A percentile compares a stretch with the other conserved stretches of the same genome.
phyloP scores from a whole-genome alignment of 2,888 invertebrate species.

The Sphaerophoria taeniata region DNA sequence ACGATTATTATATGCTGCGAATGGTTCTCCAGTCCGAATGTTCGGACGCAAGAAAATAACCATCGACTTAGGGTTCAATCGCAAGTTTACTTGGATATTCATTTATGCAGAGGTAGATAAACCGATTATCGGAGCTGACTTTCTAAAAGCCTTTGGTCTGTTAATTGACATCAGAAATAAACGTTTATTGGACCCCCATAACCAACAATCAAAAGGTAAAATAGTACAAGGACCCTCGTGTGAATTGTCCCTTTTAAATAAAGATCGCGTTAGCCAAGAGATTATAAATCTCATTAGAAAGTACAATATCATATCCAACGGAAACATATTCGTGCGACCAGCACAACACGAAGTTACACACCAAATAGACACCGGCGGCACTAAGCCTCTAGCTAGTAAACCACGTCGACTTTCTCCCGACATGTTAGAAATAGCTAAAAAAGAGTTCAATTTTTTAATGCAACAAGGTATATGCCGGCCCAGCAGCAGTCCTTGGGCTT shows the following conservation, averaged over 20 bases:
- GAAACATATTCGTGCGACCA: background rate
- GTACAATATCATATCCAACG: constrained; percentile 13
- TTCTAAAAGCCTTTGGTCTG: constrained; percentile 6
- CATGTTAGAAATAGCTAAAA: constrained; percentile 1
- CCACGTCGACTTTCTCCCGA: background rate
- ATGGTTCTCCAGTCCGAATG: background rate
- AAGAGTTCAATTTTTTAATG: constrained; percentile 21
- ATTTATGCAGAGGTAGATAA: background rate
- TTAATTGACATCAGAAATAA: constrained; percentile 4
- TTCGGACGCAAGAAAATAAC: background rate
- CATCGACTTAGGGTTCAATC: background rate
- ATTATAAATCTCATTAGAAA: background rate
- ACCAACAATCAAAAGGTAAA: background rate
- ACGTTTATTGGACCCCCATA: background rate
- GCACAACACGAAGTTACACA: constrained; percentile 9
- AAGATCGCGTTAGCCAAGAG: background rate
- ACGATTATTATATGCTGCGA: background rate
- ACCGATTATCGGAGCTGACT: constrained; percentile 8
- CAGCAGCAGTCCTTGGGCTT: constrained; percentile 10
- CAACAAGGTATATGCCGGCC: constrained; percentile 20
- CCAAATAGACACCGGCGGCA: background rate
- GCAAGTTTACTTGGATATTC: constrained; percentile 12
- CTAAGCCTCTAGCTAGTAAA: background rate
- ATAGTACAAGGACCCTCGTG: background rate
- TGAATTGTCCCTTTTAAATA: constrained; percentile 1